Base-by-base conservation (phyloP, 30 jellyfish, hydroid and myxozoan species). In the Hydra vulgaris region DNA sequence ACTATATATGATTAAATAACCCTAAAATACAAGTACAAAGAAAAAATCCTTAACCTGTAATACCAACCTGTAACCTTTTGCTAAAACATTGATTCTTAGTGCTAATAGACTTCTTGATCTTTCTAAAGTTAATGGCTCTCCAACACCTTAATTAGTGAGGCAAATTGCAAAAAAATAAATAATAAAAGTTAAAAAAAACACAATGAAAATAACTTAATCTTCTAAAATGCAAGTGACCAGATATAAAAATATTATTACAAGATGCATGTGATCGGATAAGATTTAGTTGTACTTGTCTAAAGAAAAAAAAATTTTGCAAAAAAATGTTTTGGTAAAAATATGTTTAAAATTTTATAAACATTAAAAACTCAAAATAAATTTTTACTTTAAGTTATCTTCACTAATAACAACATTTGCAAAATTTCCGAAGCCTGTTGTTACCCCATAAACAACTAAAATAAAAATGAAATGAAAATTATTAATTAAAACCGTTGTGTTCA, bases 401-500 rank as follows among this genome's bases (percentile, higher is more conserved):
- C 82, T 85, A 18, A 89, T 77, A 55, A 89, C 83, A 66, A 89
- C 96, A 22, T 84, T 74, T 0, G 96, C 96, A 81, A 89, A 89
- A 22, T 84, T 89, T 0, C 96, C 96, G 80, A 89, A 89, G 12
- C 96, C 96, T 55, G 96, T 89, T 22, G 88, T 89, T 22, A 89
- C 92, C 8, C 96, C 96, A 84, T 89, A 89, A 19, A 81, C 96
- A 23, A 89, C 96, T 89, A 73, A 1, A 77, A 84, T 7, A 68
- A 71, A 73, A 23, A 7, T 18, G n/a, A 56, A n/a, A 17, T 56
- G 18, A 23, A 21, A 21, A 3, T 69, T 23, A 21, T 8, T 21
- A 21, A 69, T 69, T 21, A 69, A 69, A 23, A 56, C 72, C 18
- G n/a, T 56, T n/a, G n/a, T 56, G 18, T 17, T n/a, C n/a, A 56